phyloP scores from a whole-genome alignment of 1,140 invertebrate genomes.

The Sitophilus oryzae region DNA sequence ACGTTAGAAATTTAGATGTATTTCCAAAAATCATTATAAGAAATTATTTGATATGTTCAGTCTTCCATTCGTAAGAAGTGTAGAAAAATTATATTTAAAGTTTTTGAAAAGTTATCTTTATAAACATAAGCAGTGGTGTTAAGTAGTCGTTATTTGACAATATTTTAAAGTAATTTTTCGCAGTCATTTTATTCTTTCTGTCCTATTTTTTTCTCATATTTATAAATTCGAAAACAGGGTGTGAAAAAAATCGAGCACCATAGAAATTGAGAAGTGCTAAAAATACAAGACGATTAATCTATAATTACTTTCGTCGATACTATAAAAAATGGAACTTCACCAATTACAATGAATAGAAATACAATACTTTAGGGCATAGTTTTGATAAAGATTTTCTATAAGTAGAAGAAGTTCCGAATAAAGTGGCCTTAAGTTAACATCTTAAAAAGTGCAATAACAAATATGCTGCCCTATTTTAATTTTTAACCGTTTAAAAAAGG shows the following conservation, averaged over 20 bases:
- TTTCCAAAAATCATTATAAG: slow-evolving; percentile 4
- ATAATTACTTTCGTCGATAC: too few species aligned
- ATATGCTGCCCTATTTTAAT: not conserved
- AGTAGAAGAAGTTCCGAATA: not conserved
- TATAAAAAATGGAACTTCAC: slow-evolving; percentile 1
- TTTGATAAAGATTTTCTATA: not conserved
- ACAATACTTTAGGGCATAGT: not conserved
- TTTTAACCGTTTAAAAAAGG: not conserved
- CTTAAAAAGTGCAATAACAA: slow-evolving; percentile 2
- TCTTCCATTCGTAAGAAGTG: slow-evolving; percentile 17
- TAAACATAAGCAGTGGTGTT: slow-evolving; percentile 21
- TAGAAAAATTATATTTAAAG: slow-evolving; percentile 11
- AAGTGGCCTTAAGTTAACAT: slow-evolving; percentile 10
- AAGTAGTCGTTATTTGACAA: slow-evolving; percentile 19
- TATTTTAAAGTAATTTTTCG: slow-evolving; percentile 8
- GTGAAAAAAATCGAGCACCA: too few species aligned
- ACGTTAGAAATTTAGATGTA: slow-evolving; percentile 8
- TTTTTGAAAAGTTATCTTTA: slow-evolving; percentile 6
- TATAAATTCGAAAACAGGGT: not conserved
- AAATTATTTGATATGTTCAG: slow-evolving; percentile 9
- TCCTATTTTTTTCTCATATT: slow-evolving; percentile 8
- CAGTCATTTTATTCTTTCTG: not conserved
- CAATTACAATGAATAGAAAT: not conserved
- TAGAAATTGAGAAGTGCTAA: too few species aligned
- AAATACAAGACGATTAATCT: too few species aligned